Evolutionary conservation across 2,113 vertebrate genomes (phyloP).

Genomic region (Bombycilla garrulus): DNA sequence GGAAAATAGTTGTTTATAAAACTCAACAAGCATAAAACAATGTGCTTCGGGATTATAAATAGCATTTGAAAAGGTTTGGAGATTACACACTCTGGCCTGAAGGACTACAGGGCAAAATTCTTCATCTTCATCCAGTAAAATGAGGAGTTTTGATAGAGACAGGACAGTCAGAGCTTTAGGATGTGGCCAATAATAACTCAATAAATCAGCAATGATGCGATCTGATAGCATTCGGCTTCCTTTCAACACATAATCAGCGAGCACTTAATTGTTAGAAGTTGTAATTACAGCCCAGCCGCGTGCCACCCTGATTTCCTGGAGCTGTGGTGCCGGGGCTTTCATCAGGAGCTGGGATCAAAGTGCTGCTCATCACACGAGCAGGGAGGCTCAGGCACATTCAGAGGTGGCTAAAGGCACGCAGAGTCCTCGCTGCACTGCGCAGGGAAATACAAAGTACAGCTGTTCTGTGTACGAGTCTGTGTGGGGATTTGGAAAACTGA

Average conservation of each 20-base stretch:
- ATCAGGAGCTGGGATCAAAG: background rate
- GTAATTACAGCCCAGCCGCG: background rate
- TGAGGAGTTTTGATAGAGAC: background rate
- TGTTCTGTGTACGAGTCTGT: rapidly evolving
- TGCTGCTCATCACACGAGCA: background rate
- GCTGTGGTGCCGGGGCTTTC: background rate
- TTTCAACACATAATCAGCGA: background rate
- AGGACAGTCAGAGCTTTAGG: background rate
- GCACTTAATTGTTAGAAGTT: background rate
- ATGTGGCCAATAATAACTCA: slow-evolving; percentile 22
- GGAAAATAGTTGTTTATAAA: slow-evolving; percentile 48
- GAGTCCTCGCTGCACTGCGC: background rate
- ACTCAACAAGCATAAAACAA: slow-evolving; percentile 43
- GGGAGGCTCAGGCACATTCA: background rate
- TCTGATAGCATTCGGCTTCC: background rate
- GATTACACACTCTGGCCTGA: background rate
- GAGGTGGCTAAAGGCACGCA: background rate
- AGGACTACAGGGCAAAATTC: slow-evolving; percentile 22
- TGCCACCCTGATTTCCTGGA: background rate
- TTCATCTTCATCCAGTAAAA: slow-evolving; percentile 10
- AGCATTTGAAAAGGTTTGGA: slow-evolving; percentile 54
- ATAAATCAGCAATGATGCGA: background rate
- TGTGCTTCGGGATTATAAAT: background rate
- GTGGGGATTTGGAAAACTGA: rapidly evolving
- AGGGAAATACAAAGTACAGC: background rate